These are phyloP conservation scores for Epirrita christyi DNA, from an alignment of 2,888 invertebrate species.

Conservation along the genomic window DNA sequence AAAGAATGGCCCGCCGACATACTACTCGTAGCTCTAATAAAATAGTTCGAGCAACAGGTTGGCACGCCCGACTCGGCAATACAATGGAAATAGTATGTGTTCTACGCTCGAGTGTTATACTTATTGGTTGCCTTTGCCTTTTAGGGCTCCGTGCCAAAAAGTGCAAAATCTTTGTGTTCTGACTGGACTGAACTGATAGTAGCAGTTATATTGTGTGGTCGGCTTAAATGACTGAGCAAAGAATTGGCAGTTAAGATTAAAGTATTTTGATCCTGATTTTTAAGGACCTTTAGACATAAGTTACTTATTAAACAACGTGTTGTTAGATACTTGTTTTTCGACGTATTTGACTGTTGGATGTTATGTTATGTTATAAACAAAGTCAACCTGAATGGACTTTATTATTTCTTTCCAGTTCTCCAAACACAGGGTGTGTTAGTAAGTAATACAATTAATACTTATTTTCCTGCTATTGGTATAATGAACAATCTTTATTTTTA, in stretches of 20 bases:
- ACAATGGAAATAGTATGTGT: slow-evolving; percentile 66
- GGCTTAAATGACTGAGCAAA: neutral
- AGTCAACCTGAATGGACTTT: no score
- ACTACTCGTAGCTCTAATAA: slow-evolving; percentile 72
- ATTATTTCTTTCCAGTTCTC: no score
- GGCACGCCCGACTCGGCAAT: slow-evolving; percentile 61
- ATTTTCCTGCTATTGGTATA: no score
- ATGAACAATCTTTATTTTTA: no score
- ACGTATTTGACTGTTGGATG: no score
- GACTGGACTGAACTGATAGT: slow-evolving; percentile 3
- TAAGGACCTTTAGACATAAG: neutral
- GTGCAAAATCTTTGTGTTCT: slow-evolving; percentile 17
- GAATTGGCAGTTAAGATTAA: neutral
- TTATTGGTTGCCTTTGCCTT: slow-evolving; percentile 29
- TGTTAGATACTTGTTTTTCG: no score
- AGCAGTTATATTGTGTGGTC: neutral
- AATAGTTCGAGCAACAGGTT: slow-evolving; percentile 83
- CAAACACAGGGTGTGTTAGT: no score
- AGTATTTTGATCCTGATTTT: neutral
- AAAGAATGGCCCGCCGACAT: slow-evolving; percentile 82
- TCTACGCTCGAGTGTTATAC: slow-evolving; percentile 28
- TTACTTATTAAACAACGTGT: neutral
- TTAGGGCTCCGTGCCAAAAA: slow-evolving; percentile 22
- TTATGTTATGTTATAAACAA: no score
- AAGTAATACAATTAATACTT: no score